phyloP scores from a whole-genome alignment of 2,113 vertebrate genomes.

The Equus quagga region DNA sequence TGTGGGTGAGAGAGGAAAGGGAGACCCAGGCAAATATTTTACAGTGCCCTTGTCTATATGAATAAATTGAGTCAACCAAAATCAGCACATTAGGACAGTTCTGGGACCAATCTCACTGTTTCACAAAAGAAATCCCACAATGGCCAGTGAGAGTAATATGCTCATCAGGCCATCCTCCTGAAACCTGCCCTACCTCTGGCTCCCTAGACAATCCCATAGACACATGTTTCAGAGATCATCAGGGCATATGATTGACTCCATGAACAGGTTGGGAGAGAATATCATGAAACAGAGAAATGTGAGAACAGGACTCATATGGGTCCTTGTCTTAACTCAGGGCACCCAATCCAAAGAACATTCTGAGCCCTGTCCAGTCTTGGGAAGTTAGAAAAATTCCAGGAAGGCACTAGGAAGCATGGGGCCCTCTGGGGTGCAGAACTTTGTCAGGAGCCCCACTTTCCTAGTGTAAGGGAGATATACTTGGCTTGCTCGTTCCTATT shows the following conservation, averaged over 20 bases:
- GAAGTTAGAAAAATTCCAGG: not conserved
- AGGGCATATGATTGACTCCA: not conserved
- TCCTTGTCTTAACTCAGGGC: not conserved
- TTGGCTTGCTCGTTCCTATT: not conserved
- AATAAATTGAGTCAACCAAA: not conserved
- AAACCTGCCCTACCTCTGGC: rapidly evolving
- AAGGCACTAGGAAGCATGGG: not conserved
- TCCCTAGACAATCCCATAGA: not conserved
- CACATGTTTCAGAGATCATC: not conserved
- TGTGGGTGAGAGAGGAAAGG: rapidly evolving
- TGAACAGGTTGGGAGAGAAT: not conserved
- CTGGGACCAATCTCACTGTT: not conserved
- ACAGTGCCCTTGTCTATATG: not conserved
- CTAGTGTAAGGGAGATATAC: not conserved
- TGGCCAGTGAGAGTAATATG: not conserved
- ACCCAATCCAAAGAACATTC: rapidly evolving
- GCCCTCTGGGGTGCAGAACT: rapidly evolving
- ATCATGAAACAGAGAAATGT: not conserved
- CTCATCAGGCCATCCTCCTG: not conserved
- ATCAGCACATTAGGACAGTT: not conserved
- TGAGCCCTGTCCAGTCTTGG: not conserved
- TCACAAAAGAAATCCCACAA: not conserved
- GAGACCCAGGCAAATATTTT: not conserved
- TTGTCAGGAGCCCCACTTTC: rapidly evolving
- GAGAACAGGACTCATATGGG: not conserved